These are phyloP conservation scores for Dicrurus megarhynchus DNA, from an alignment of 2,113 vertebrate genomes.

Conservation along the genomic window DNA sequence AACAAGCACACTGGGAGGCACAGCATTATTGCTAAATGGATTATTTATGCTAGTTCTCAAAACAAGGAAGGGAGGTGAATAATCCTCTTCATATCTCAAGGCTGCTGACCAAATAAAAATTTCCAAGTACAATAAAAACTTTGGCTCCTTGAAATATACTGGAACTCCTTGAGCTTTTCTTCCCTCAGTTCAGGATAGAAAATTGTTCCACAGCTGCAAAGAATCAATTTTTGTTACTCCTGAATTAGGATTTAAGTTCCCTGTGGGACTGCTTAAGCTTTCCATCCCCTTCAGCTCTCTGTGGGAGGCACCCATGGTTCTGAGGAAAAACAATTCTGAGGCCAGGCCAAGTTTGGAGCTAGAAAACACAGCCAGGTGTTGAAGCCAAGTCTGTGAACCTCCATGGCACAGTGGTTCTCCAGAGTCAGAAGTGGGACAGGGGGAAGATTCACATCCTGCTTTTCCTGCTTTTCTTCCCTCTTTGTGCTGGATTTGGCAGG, in stretches of 20 bases:
- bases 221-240: constrained; percentile 48
- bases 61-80: constrained; percentile 56
- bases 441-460: not conserved
- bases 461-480: not conserved
- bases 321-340: constrained; percentile 24
- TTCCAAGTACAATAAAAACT: constrained; percentile 68
- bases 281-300: constrained; percentile 32
- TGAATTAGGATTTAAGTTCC: constrained; percentile 56
- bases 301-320: constrained; percentile 29
- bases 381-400: constrained; percentile 35
- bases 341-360: not conserved
- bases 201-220: constrained; percentile 38
- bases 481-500: not conserved
- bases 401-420: not conserved
- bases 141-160: constrained; percentile 43
- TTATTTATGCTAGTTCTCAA: constrained; percentile 74
- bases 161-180: constrained; percentile 14
- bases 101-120: constrained; percentile 73
- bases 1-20: constrained; percentile 71
- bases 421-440: not conserved
- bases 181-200: constrained; percentile 14
- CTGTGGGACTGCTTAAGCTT: constrained; percentile 26
- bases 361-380: not conserved
- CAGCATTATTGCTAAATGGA: constrained; percentile 71
- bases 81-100: constrained; percentile 72